Evolutionary conservation across 2,888 invertebrate species (phyloP).

Genomic region (Bellardia bayeri): DNA sequence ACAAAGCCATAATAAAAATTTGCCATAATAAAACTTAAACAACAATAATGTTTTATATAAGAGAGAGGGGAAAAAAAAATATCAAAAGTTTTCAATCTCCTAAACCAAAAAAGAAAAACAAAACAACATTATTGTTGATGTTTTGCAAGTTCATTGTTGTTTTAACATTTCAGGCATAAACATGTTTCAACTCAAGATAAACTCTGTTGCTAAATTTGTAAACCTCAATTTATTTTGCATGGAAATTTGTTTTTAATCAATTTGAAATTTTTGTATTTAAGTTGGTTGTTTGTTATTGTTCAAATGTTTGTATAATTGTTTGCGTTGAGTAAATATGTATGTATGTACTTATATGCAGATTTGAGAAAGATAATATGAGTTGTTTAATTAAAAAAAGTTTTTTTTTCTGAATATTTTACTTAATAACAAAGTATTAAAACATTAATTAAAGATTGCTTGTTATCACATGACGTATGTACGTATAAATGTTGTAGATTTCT

Average conservation of each 20-base stretch:
- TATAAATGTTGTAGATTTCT: too few relatives aligned
- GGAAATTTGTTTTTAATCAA: constrained; percentile 3
- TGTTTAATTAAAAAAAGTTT: too few relatives aligned
- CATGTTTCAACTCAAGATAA: constrained; percentile 4
- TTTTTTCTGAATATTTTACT: too few relatives aligned
- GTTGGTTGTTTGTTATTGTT: not conserved
- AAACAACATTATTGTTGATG: not conserved
- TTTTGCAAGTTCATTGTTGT: not conserved
- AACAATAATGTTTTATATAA: too few relatives aligned
- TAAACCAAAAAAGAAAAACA: not conserved
- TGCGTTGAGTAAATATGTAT: too few relatives aligned
- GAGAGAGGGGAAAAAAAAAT: not conserved
- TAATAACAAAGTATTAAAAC: too few relatives aligned
- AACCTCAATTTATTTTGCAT: constrained; percentile 3
- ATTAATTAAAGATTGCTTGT: too few relatives aligned
- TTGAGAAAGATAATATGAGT: too few relatives aligned
- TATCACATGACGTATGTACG: too few relatives aligned
- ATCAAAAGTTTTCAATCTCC: not conserved
- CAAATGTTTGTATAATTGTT: not conserved
- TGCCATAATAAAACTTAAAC: too few relatives aligned
- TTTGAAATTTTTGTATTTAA: constrained; percentile 6
- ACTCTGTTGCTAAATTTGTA: constrained; percentile 19
- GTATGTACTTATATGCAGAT: too few relatives aligned
- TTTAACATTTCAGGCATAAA: constrained; percentile 1
- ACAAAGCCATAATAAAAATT: too few relatives aligned